Evolutionary conservation across 2,113 vertebrate species (phyloP), one percentile per base, ranked within the genome.

Genomic region (Prinia subflava): DNA sequence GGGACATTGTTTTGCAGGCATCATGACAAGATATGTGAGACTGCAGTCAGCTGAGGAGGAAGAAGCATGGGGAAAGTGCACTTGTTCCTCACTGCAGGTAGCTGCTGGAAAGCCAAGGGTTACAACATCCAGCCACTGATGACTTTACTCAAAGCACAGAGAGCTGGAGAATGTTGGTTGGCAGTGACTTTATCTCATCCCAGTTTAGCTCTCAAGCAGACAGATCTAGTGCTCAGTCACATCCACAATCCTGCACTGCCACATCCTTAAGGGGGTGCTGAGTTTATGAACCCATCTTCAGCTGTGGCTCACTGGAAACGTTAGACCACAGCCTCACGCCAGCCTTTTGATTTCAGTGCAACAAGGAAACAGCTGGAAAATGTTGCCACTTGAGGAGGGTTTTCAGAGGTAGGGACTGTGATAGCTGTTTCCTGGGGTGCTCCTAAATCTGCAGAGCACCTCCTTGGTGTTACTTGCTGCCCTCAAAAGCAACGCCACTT

Each of bases 401-500:
- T 93, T 81, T 56, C 82, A 53, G 11, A 16, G 42, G 13, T 41
- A 42, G 31, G 49, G 13, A 49, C 63, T 0, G 0, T 2, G 3
- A 69, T 4, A 35, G 16, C 30, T 68, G 7, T 52, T 81, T 44
- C 44, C 81, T 77, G 24, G 9, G 17, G 19, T 64, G 74, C 8
- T 89, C 39, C 60, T 78, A 44, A 71, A 81, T 21, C 64, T 89
- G 35, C 57, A 56, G 31, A 73, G 13, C 25, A 83, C 4, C 15
- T 37, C 47, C 27, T 62, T 64, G 39, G 22, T 68, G 28, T 42
- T 63, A 18, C 37, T 39, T 63, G 23, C 37, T 57, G 21, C 22
- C 25, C 27, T 14, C 2, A 44, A 44, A 84, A 47, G 15, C 47
- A 84, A 16, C 0, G 0, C 15, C 0, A 0, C 4, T 69, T 13